Evolutionary conservation across 2,113 vertebrate genomes (phyloP).

Genomic region (Odobenus rosmarus): DNA sequence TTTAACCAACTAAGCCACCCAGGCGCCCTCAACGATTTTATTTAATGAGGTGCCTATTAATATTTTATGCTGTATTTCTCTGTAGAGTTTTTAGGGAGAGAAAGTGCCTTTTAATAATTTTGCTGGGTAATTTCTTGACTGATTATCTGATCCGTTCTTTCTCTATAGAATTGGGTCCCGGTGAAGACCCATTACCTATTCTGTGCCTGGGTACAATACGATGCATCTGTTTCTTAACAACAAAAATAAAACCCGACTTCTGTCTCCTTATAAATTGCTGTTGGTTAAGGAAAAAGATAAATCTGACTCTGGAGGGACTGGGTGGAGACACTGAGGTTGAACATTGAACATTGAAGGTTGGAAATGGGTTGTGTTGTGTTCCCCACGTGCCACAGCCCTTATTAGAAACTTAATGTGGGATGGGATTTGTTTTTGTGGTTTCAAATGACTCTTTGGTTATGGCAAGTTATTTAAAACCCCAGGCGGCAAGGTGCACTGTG

Average conservation of each 20-base stretch:
- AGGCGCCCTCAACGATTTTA: background rate
- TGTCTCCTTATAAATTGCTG: background rate
- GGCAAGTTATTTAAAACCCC: slow-evolving; percentile 48
- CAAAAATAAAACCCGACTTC: slow-evolving; percentile 25
- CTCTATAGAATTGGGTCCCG: background rate
- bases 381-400: background rate
- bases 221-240: background rate
- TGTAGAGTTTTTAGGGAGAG: background rate
- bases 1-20: too few relatives aligned
- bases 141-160: background rate
- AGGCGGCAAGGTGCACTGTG: slow-evolving; percentile 51
- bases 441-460: slow-evolving; percentile 58
- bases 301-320: background rate
- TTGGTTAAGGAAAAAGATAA: background rate
- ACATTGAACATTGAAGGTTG: background rate
- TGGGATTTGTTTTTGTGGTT: slow-evolving; percentile 58
- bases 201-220: background rate
- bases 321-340: background rate
- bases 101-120: slow-evolving; percentile 21
- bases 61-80: slow-evolving; percentile 40
- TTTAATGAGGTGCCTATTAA: slow-evolving; percentile 9
- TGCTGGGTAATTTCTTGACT: slow-evolving; percentile 30
- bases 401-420: background rate
- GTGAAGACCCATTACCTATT: background rate
- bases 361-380: accelerated